These are phyloP conservation scores for Drosophila busckii DNA, from an alignment of 1,140 invertebrate genomes.

Conservation along the genomic window DNA sequence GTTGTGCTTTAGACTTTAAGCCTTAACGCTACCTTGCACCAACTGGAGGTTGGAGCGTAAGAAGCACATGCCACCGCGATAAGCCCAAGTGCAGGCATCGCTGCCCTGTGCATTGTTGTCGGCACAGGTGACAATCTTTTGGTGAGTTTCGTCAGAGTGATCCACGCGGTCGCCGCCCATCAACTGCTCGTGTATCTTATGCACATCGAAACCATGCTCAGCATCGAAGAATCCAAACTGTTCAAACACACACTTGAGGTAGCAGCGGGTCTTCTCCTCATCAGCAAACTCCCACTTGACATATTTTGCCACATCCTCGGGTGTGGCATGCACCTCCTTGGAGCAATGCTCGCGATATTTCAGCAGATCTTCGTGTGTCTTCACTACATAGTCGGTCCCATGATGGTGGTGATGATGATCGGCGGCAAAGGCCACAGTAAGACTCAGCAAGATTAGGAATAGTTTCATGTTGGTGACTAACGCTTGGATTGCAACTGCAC, in stretches of 20 bases:
- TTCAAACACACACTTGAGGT: slow-evolving; percentile 67
- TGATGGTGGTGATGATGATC: slow-evolving; percentile 30
- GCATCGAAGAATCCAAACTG: slow-evolving; percentile 67
- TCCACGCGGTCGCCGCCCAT: slow-evolving; percentile 33
- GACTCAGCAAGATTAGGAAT: slow-evolving; percentile 26
- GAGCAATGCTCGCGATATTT: slow-evolving; percentile 46
- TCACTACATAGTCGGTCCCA: slow-evolving; percentile 48
- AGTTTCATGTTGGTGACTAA: slow-evolving; percentile 35
- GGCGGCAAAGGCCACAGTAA: slow-evolving; percentile 25
- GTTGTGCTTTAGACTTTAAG: slow-evolving; percentile 11
- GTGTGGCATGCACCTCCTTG: slow-evolving; percentile 42
- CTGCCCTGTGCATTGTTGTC: slow-evolving; percentile 50
- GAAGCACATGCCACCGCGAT: slow-evolving; percentile 69
- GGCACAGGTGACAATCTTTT: slow-evolving; percentile 58
- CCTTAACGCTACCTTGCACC: slow-evolving; percentile 61
- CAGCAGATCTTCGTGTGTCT: slow-evolving; percentile 57
- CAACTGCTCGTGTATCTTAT: slow-evolving; percentile 68
- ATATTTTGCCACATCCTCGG: slow-evolving; percentile 57
- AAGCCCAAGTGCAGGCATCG: slow-evolving; percentile 62
- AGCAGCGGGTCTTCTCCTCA: slow-evolving; percentile 67
- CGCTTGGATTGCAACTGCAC: slow-evolving; percentile 21
- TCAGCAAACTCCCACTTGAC: slow-evolving; percentile 63
- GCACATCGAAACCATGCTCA: slow-evolving; percentile 64
- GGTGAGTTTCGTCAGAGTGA: slow-evolving; percentile 53
- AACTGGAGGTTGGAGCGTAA: slow-evolving; percentile 52